Evolutionary conservation across 37 sponge, comb jelly and placozoan genomes (phyloP).

Genomic region (Agelas oroides): DNA sequence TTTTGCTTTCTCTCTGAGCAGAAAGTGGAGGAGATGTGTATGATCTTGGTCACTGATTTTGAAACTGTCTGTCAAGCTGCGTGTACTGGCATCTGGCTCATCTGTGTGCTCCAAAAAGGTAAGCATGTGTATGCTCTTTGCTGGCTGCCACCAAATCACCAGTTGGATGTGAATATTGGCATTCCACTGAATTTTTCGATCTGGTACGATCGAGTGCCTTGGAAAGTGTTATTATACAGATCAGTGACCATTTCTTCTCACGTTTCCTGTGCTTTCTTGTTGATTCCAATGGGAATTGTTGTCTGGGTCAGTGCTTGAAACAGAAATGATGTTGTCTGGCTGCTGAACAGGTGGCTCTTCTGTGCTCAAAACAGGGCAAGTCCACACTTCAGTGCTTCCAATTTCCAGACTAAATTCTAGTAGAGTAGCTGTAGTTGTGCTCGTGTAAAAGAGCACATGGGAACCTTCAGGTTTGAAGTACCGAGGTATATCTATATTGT

Average conservation of each 20-base stretch:
- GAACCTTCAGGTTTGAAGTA: too few relatives aligned
- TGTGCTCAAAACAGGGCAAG: slow-evolving; percentile 4
- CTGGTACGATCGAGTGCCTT: neutral
- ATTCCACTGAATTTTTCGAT: neutral
- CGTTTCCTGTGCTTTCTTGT: neutral
- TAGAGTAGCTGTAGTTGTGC: too few relatives aligned
- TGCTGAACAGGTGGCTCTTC: neutral
- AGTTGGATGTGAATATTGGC: neutral
- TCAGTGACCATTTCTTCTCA: slow-evolving; percentile 1
- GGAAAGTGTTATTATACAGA: neutral
- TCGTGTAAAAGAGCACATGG: too few relatives aligned
- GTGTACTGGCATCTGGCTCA: neutral
- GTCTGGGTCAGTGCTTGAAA: neutral
- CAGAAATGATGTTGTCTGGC: slow-evolving; percentile 8
- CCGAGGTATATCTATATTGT: too few relatives aligned
- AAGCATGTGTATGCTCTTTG: neutral
- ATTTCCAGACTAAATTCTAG: too few relatives aligned
- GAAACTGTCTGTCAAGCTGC: neutral
- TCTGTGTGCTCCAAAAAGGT: neutral
- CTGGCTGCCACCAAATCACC: neutral
- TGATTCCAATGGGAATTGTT: neutral
- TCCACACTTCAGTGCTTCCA: neutral
- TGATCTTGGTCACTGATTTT: neutral
- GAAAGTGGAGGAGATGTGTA: too few relatives aligned
- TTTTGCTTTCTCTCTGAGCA: too few relatives aligned